Evolutionary conservation across 2,797 vertebrate species (phyloP), one percentile per base, ranked within the genome.

Genomic region (Sebastes goodei): DNA sequence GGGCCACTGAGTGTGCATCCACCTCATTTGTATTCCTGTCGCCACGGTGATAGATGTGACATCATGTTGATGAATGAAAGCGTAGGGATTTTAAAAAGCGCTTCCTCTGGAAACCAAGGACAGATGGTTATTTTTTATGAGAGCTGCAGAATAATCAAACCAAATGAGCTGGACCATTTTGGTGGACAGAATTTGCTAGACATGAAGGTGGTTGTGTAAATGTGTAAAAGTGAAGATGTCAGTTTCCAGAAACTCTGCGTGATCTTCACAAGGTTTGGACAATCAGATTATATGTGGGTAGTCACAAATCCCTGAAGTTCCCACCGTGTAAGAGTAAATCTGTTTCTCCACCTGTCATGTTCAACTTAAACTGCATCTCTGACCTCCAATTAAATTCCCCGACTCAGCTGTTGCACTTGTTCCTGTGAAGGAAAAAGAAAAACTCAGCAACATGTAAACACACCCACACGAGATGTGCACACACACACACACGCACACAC

Each of bases 51-150:
- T 94, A 92, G 92, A 95, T 94, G 94, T 94, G 94, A 94, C 94
- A 94, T 93, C 92, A 93, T 87, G 86, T 86, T 92, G 93, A 95
- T 94, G 91, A 94, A 95, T 93, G 91, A 92, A 95, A 88, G 89
- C 88, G 52, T 71, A 78, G 86, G 89, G 88, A 88, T 92, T 94
- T 93, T 92, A 89, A 92, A 94, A 92, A 93, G 77, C 38, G 85
- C 88, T 94, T 95, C 92, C 93, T 93, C 84, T 86, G 84, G 82
- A 94, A 94, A 91, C 87, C 84, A 92, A 94, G 94, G 93, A 94
- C 95, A 95, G 95, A 95, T 96, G 94, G 93, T 92, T 90, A 86
- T 93, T 91, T 93, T 94, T 94, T 92, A 95, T 83, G 92, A 87
- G 86, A 81, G 86, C 89, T 64, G 83, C 85, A 82, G 88, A 92